These are phyloP conservation scores for honey bee (Apis mellifera) DNA, from an alignment of 1,140 invertebrate genomes.

Conservation along the genomic window DNA sequence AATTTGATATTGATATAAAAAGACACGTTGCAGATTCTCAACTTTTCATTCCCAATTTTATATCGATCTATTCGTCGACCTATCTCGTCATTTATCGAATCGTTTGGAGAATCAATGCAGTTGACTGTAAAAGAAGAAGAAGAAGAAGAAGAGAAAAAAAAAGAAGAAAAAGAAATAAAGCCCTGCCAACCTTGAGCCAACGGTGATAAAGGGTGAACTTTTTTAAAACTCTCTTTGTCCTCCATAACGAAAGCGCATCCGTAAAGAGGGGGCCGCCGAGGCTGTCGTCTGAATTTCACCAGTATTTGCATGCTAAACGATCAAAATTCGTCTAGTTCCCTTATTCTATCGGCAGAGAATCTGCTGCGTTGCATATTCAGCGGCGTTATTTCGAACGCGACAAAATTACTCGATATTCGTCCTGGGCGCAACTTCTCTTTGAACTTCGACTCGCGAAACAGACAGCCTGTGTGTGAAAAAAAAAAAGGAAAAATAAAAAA, in stretches of 20 bases:
- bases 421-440: slow-evolving; percentile 21
- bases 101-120: no score
- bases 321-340: slow-evolving; percentile 29
- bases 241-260: not conserved
- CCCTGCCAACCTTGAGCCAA: not conserved
- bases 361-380: slow-evolving; percentile 49
- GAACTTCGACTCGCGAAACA: slow-evolving; percentile 42
- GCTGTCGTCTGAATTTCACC: not conserved
- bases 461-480: not conserved
- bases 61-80: no score
- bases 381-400: slow-evolving; percentile 44
- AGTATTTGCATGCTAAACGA: slow-evolving; percentile 48
- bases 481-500: not conserved
- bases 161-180: no score
- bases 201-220: not conserved
- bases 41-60: no score
- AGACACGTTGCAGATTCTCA: no score
- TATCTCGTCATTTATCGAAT: no score
- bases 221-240: not conserved
- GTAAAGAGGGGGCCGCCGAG: slow-evolving; percentile 3
- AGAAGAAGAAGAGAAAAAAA: no score
- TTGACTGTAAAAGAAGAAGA: no score
- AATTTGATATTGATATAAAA: no score
- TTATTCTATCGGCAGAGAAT: slow-evolving; percentile 21
- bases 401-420: slow-evolving; percentile 57